Evolutionary conservation across 37 sponge, comb jelly and placozoan genomes (phyloP).

Genomic region (Axinella damicornis): DNA sequence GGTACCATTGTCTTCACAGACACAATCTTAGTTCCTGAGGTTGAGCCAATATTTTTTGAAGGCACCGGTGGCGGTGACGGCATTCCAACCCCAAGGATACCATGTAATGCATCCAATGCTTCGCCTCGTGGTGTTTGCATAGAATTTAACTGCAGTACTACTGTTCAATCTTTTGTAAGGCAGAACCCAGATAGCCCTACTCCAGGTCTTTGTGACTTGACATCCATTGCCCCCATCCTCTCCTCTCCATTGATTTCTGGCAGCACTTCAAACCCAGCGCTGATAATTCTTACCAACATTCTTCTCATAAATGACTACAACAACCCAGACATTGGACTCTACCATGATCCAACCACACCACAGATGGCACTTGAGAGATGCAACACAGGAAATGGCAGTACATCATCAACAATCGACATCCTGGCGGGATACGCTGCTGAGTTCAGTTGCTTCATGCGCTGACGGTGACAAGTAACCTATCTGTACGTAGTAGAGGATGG

Average conservation of each 20-base stretch:
- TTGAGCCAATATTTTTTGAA: too few relatives aligned
- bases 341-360: neutral
- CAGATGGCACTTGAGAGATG: neutral
- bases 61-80: too few relatives aligned
- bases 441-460: slow-evolving; percentile 30
- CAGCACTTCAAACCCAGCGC: too few relatives aligned
- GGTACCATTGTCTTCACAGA: too few relatives aligned
- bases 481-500: too few relatives aligned
- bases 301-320: neutral
- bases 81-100: too few relatives aligned
- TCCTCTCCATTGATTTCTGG: neutral
- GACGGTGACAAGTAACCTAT: too few relatives aligned
- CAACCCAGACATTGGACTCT: slow-evolving; percentile 27
- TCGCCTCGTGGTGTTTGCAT: slow-evolving; percentile 1
- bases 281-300: neutral
- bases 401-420: neutral
- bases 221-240: neutral
- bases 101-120: slow-evolving; percentile 2
- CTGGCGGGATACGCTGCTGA: neutral
- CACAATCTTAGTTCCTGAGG: too few relatives aligned
- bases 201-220: neutral
- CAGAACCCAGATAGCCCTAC: neutral
- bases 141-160: slow-evolving; percentile 5
- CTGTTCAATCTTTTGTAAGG: neutral
- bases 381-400: neutral